Evolutionary conservation across 2,888 invertebrate genomes (phyloP).

Genomic region (Temnothorax unifasciatus): DNA sequence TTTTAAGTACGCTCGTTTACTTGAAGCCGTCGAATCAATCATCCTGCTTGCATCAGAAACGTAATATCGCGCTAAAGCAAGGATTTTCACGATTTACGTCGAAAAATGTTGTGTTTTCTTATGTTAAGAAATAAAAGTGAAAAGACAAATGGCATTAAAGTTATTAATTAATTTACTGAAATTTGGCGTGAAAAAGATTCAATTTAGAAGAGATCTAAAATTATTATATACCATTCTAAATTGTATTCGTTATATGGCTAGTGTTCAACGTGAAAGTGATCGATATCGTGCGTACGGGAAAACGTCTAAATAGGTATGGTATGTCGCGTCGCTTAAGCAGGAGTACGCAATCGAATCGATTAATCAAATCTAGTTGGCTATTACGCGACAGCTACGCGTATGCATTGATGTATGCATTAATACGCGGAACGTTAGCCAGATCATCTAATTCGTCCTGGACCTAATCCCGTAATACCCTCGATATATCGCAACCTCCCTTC

Average conservation of each 20-base stretch:
- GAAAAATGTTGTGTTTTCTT: background rate
- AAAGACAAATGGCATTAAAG: background rate
- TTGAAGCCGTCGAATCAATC: conserved; percentile 66
- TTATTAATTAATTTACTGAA: background rate
- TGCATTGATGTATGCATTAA: conserved; percentile 54
- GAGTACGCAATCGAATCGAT: conserved; percentile 74
- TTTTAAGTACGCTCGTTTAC: conserved; percentile 71
- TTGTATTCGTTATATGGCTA: conserved; percentile 57
- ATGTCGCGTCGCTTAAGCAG: conserved; percentile 61
- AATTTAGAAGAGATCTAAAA: conserved; percentile 35
- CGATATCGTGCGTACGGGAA: conserved; percentile 63
- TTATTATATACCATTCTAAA: conserved; percentile 43
- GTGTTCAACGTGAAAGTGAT: conserved; percentile 56
- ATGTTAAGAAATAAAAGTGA: background rate
- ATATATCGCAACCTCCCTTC: conserved; percentile 59
- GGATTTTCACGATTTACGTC: background rate
- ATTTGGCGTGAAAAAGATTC: background rate
- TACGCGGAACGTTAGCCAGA: conserved; percentile 53
- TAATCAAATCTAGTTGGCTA: conserved; percentile 78
- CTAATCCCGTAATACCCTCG: conserved; percentile 70
- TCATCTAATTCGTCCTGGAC: conserved; percentile 71
- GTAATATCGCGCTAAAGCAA: background rate
- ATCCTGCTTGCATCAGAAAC: conserved; percentile 1
- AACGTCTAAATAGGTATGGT: conserved; percentile 35
- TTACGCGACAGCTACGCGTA: conserved; percentile 62